Conservation (phyloP, 2,113 vertebrate genomes). For the Rhegmatorhina hoffmannsi region DNA sequence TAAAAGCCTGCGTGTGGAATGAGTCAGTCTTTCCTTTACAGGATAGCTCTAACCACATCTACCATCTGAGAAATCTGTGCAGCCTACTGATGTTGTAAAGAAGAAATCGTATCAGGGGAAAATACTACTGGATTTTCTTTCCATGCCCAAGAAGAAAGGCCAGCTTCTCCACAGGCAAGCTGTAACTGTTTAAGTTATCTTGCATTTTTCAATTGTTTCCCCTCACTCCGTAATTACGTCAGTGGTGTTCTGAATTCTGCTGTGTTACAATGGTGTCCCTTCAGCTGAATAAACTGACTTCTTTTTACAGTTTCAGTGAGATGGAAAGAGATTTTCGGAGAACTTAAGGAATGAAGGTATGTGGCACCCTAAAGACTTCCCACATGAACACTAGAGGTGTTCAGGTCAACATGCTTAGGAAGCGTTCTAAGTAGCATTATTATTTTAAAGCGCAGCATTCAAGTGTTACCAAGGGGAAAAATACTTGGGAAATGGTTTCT, state of each 20-base stretch:
- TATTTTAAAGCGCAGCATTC: neutral
- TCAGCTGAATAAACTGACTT: neutral
- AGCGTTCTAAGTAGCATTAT: neutral
- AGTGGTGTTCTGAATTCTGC: neutral
- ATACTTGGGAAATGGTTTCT: neutral
- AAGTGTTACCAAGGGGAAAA: neutral
- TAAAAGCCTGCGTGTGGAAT: neutral
- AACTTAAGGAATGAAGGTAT: neutral
- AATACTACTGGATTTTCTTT: neutral
- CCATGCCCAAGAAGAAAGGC: neutral
- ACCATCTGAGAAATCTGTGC: neutral
- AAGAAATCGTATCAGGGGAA: neutral
- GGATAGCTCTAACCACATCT: conserved; percentile 2
- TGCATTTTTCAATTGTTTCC: neutral
- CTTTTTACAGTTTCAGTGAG: neutral
- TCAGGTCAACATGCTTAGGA: neutral
- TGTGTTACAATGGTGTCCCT: neutral
- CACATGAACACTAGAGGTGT: neutral
- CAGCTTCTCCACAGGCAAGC: neutral
- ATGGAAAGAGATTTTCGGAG: neutral
- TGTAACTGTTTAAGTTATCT: neutral
- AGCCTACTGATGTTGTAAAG: neutral
- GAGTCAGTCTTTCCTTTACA: conserved; percentile 44
- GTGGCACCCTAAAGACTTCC: neutral
- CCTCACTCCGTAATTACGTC: neutral